phyloP scores from a whole-genome alignment of 2,888 invertebrate species.

The Meandrusa payeni region DNA sequence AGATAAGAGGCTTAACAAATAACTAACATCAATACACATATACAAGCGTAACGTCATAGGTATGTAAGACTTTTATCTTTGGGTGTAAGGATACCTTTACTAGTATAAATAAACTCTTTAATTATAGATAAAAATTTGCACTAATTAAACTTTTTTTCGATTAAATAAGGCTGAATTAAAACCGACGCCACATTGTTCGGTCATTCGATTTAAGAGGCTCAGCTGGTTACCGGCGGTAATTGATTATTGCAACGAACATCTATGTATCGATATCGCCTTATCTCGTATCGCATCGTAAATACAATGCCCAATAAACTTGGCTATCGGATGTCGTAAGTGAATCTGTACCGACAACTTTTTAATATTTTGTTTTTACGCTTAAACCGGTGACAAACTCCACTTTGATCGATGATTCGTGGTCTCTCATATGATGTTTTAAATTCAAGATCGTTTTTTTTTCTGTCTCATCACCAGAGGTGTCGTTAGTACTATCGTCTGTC shows the following conservation, averaged over 20 bases:
- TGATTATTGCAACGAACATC: slow-evolving; percentile 65
- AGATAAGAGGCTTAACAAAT: too few species aligned
- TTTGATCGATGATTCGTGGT: too few species aligned
- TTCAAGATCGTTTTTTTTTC: too few species aligned
- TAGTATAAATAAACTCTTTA: slow-evolving; percentile 5
- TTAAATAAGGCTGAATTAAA: slow-evolving; percentile 5
- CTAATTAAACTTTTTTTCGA: slow-evolving; percentile 9
- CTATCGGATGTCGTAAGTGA: slow-evolving; percentile 72
- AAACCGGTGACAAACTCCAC: too few species aligned
- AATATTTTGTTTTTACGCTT: too few species aligned
- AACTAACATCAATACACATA: too few species aligned
- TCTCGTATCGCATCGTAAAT: slow-evolving; percentile 61
- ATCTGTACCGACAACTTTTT: slow-evolving; percentile 61
- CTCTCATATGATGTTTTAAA: too few species aligned
- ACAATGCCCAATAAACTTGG: slow-evolving; percentile 77
- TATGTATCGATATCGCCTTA: slow-evolving; percentile 65
- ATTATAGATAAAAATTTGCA: neutral
- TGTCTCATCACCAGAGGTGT: too few species aligned
- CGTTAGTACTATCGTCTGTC: too few species aligned
- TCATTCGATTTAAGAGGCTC: slow-evolving; percentile 6
- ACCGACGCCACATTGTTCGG: slow-evolving; percentile 14
- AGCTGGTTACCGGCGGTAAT: slow-evolving; percentile 14
- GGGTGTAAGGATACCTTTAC: too few species aligned
- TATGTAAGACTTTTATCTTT: too few species aligned
- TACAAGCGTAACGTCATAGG: too few species aligned